These are phyloP conservation scores for Micrasema minimum DNA, from an alignment of 1,140 invertebrate genomes.

Conservation along the genomic window DNA sequence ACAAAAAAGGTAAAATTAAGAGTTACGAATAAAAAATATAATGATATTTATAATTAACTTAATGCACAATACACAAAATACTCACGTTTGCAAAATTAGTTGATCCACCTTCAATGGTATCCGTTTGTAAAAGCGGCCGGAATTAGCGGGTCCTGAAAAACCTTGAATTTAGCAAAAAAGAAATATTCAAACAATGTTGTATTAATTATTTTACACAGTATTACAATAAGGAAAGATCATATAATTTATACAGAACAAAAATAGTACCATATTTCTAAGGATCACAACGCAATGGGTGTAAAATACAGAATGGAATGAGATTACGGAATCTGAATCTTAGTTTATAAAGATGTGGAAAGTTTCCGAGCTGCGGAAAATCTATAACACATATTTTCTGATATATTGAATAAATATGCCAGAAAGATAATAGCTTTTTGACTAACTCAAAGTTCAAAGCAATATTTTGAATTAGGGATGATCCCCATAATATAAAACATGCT, in stretches of 20 bases:
- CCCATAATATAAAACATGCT: slow-evolving; percentile 16
- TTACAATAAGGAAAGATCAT: neutral
- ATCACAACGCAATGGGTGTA: neutral
- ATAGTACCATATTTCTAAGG: neutral
- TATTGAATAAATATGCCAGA: slow-evolving; percentile 30
- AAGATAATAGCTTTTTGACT: slow-evolving; percentile 26
- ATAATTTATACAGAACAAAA: neutral
- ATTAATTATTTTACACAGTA: slow-evolving; percentile 8
- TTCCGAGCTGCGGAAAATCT: slow-evolving; percentile 5
- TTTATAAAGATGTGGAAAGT: slow-evolving; percentile 24
- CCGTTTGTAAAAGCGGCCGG: slow-evolving; percentile 94
- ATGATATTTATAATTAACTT: no score
- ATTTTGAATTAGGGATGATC: slow-evolving; percentile 35
- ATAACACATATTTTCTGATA: slow-evolving; percentile 29
- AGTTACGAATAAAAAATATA: no score
- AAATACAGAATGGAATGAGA: slow-evolving; percentile 5
- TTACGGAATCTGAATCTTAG: neutral
- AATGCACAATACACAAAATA: no score
- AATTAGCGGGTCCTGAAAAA: slow-evolving; percentile 87
- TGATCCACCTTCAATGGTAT: slow-evolving; percentile 85
- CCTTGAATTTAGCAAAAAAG: slow-evolving; percentile 33
- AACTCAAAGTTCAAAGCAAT: slow-evolving; percentile 24
- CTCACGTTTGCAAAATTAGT: slow-evolving; percentile 67
- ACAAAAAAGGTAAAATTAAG: no score
- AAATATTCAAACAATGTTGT: slow-evolving; percentile 29